Evolutionary conservation across 2,888 invertebrate species (phyloP).

Genomic region (Sisyra terminalis): DNA sequence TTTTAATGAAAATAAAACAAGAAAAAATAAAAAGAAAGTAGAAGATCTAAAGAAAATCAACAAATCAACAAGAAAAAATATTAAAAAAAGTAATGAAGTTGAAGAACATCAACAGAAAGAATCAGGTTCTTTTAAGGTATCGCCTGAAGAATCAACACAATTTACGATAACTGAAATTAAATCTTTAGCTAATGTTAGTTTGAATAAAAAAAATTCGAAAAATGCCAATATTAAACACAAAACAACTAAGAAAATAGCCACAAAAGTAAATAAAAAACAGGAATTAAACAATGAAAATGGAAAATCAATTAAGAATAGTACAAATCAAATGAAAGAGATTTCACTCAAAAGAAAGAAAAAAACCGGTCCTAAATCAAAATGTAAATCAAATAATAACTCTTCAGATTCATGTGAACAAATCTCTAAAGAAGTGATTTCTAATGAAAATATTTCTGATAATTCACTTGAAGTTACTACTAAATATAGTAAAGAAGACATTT

Average conservation of each 20-base stretch:
- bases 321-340: neutral
- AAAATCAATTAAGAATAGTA: neutral
- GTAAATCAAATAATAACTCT: neutral
- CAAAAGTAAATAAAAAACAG: no score
- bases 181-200: no score
- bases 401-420: neutral
- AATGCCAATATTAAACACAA: no score
- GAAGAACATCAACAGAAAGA: no score
- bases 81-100: no score
- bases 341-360: neutral
- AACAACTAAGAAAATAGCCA: no score
- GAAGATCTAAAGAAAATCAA: neutral
- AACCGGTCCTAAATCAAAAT: neutral
- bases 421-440: neutral
- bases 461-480: neutral
- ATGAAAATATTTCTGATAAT: neutral
- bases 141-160: no score
- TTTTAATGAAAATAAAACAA: neutral
- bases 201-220: no score
- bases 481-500: slow-evolving; percentile 2
- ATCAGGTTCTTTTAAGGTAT: no score
- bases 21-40: neutral
- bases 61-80: neutral
- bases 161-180: no score
- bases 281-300: no score